phyloP scores from a whole-genome alignment of 2,888 invertebrate species.

The Drosophila suboccidentalis region DNA sequence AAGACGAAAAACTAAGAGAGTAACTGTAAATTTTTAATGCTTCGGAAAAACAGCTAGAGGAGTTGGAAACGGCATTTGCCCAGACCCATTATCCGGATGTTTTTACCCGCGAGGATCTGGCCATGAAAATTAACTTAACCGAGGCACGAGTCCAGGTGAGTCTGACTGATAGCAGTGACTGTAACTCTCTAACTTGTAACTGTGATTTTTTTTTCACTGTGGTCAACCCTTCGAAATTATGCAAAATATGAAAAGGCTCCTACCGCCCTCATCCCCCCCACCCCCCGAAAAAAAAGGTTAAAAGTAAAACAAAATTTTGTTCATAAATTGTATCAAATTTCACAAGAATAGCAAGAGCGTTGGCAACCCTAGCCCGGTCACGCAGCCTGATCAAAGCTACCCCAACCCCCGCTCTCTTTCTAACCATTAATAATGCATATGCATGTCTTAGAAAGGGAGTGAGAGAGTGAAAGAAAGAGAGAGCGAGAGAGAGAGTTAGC shows the following conservation, averaged over 20 bases:
- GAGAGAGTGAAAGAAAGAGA: slow-evolving; percentile 1
- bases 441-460: slow-evolving; percentile 47
- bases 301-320: slow-evolving; percentile 34
- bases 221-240: slow-evolving; percentile 67
- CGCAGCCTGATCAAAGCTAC: slow-evolving; percentile 77
- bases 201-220: slow-evolving; percentile 14
- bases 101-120: slow-evolving; percentile 96
- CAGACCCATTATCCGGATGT: slow-evolving; percentile 99
- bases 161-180: slow-evolving; percentile 86
- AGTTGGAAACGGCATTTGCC: slow-evolving; percentile 98
- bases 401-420: slow-evolving; percentile 18
- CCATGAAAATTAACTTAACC: slow-evolving; percentile 97
- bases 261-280: too few species aligned
- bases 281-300: slow-evolving; percentile 52
- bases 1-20: slow-evolving; percentile 6
- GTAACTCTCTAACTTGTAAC: too few species aligned
- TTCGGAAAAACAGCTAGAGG: slow-evolving; percentile 90
- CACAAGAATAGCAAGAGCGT: slow-evolving; percentile 56
- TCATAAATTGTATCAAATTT: slow-evolving; percentile 82
- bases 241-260: slow-evolving; percentile 47
- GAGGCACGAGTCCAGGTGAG: slow-evolving; percentile 97
- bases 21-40: slow-evolving; percentile 55
- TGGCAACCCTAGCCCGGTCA: slow-evolving; percentile 70
- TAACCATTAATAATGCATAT: slow-evolving; percentile 78
- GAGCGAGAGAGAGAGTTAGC: slow-evolving; percentile 1